A percentile compares a stretch with the other conserved stretches of the same genome.
These are phyloP conservation scores for Sisyra nigra DNA, from an alignment of 2,888 invertebrate genomes.

Conservation along the genomic window DNA sequence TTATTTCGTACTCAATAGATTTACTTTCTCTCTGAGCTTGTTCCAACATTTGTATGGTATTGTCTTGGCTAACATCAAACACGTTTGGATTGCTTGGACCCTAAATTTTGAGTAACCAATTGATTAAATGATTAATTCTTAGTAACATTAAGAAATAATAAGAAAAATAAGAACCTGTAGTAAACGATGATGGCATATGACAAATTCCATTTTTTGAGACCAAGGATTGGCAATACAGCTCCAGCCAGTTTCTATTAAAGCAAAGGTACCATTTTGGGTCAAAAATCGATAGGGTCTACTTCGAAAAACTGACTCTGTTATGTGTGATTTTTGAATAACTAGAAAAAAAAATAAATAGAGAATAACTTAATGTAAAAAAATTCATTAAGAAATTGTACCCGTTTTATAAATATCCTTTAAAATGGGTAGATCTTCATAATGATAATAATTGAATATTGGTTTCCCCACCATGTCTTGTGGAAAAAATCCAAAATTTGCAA, in stretches of 20 bases:
- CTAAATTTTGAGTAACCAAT: constrained; percentile 23
- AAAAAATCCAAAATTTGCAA: constrained; percentile 72
- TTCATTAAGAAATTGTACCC: no score
- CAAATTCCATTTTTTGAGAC: constrained; percentile 78
- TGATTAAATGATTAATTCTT: no score
- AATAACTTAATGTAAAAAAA: background rate
- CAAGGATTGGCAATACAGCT: constrained; percentile 87
- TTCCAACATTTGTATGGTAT: constrained; percentile 33
- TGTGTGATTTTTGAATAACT: constrained; percentile 54
- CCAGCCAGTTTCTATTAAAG: constrained; percentile 84
- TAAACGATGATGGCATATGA: constrained; percentile 70
- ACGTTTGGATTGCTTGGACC: constrained; percentile 65
- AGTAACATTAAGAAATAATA: constrained; percentile 4
- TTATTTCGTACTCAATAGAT: constrained; percentile 46
- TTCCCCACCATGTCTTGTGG: constrained; percentile 79
- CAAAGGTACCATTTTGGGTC: constrained; percentile 68
- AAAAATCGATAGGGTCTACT: constrained; percentile 66
- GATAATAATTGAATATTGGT: constrained; percentile 72
- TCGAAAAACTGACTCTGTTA: constrained; percentile 45
- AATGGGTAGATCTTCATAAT: constrained; percentile 69
- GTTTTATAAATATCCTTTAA: constrained; percentile 70
- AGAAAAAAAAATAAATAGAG: no score
- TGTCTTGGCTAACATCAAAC: constrained; percentile 34
- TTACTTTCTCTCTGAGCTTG: constrained; percentile 42
- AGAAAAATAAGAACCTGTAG: constrained; percentile 46